Evolutionary conservation across 2,113 vertebrate species (phyloP), one percentile per base, ranked within the genome.

Genomic region (Salvelinus fontinalis): DNA sequence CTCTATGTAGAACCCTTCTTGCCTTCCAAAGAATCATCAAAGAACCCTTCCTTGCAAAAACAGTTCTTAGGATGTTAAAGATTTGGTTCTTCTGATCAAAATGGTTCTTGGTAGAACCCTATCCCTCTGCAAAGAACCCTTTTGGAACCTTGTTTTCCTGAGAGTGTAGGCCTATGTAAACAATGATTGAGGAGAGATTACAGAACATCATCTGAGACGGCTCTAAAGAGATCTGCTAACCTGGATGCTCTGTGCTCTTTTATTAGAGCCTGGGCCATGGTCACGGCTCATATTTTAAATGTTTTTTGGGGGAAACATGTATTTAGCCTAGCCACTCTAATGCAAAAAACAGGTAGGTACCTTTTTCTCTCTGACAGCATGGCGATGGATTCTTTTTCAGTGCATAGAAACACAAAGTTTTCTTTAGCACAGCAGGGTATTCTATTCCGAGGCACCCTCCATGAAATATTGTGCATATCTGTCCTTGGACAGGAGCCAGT

Each of bases 381-480:
- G 90, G 92, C 95, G 91, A 94, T 93, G 91, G 93, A 95, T 95
- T 94, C 90, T 94, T 93, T 95, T 95, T 93, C 94, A 91, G 93
- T 93, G 92, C 92, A 90, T 93, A 93, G 92, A 96, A 98, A 95
- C 95, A 96, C 96, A 96, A 95, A 98, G 96, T 98, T 99, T 97
- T 97, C 96, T 96, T 99, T 97, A 98, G 96, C 97, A 96, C 97
- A 98, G 97, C 97, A 97, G 97, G 97, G 95, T 96, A 96, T 97
- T 96, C 96, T 97, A 96, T 98, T 98, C 93, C 89, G 91, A 91
- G 92, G 90, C 92, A 91, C 93, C 92, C 93, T 92, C 93, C 93
- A 91, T 95, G 95, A 96, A 95, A 95, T 95, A 95, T 95, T 93
- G 95, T 92, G 93, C 92, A 90, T 95, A 93, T 95, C 93, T 95